Conservation (phyloP, 2,888 invertebrate genomes). For the Tupiocoris notatus region DNA sequence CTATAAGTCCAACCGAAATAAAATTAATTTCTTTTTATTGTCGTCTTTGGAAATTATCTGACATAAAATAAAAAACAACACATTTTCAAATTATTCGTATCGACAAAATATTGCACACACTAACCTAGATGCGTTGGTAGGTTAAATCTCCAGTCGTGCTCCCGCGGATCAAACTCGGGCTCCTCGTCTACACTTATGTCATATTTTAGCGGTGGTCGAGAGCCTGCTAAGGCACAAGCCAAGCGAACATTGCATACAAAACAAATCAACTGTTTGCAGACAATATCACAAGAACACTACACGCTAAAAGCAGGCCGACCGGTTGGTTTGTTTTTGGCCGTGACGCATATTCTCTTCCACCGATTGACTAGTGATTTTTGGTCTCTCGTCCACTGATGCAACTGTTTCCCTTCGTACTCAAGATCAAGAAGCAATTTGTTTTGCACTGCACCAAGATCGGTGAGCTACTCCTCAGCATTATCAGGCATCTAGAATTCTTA, state of each 20-base stretch:
- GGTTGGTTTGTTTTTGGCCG: not conserved
- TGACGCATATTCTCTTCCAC: not conserved
- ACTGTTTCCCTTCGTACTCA: too few relatives aligned
- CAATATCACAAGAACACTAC: conserved; percentile 2
- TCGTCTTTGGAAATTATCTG: not conserved
- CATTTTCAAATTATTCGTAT: not conserved
- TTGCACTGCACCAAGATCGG: too few relatives aligned
- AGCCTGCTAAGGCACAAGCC: conserved; percentile 41
- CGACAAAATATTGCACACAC: not conserved
- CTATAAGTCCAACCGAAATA: too few relatives aligned
- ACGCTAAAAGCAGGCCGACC: conserved; percentile 5
- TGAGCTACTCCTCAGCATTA: too few relatives aligned
- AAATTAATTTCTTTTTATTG: not conserved
- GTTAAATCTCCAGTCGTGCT: conserved; percentile 60
- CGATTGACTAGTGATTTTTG: too few relatives aligned
- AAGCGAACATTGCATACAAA: not conserved
- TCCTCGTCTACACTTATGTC: conserved; percentile 60
- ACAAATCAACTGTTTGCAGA: conserved; percentile 2
- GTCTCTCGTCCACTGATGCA: too few relatives aligned
- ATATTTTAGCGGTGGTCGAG: conserved; percentile 56
- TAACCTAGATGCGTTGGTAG: conserved; percentile 52
- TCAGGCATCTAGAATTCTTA: too few relatives aligned
- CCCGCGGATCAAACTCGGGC: conserved; percentile 58
- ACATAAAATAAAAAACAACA: not conserved
- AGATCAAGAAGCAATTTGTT: too few relatives aligned